Conservation (phyloP, 1,140 invertebrate genomes). For the Zaprionus nigranus region DNA sequence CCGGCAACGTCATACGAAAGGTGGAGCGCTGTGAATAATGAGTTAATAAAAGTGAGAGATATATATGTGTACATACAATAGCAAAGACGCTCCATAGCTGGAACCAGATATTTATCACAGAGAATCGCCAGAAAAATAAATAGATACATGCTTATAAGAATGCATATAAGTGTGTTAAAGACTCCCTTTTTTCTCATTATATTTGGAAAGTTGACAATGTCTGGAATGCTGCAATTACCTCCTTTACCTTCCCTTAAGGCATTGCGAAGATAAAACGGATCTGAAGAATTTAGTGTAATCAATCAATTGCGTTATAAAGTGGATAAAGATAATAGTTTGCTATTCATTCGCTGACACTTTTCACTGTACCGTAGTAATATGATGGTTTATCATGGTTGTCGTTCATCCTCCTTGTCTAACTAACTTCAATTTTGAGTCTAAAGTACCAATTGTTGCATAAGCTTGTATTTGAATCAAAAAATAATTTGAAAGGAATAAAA, state of each 20-base stretch:
- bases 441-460: no score
- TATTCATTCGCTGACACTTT: neutral
- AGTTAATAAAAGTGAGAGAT: neutral
- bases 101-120: slow-evolving; percentile 95
- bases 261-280: neutral
- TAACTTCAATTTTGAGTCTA: neutral
- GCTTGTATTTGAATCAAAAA: no score
- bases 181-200: slow-evolving; percentile 90
- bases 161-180: slow-evolving; percentile 89
- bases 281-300: neutral
- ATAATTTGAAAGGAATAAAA: no score
- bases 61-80: slow-evolving; percentile 87
- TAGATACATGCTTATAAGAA: slow-evolving; percentile 91
- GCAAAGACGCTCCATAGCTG: slow-evolving; percentile 93
- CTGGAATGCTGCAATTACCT: slow-evolving; percentile 88
- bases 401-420: neutral
- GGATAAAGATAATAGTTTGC: neutral
- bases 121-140: slow-evolving; percentile 92
- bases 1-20: slow-evolving; percentile 93
- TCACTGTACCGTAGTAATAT: neutral
- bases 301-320: neutral
- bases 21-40: slow-evolving; percentile 86
- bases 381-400: neutral
- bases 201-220: slow-evolving; percentile 92
- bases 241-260: fast-evolving